These are phyloP conservation scores for Phenganax stokvisi DNA, from an alignment of 92 coral and sea anemone genomes.

Conservation along the genomic window DNA sequence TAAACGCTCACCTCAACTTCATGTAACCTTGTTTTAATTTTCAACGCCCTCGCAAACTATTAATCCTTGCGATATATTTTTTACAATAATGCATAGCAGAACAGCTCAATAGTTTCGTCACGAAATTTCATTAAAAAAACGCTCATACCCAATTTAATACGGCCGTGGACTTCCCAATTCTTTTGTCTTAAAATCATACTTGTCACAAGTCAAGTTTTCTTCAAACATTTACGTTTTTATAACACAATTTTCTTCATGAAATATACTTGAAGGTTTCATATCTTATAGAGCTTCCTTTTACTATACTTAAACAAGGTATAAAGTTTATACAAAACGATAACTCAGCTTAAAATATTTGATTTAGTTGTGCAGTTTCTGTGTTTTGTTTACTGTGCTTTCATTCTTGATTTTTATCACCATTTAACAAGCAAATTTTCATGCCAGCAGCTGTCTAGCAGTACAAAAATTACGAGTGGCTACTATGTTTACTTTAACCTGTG, in stretches of 20 bases:
- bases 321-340: neutral
- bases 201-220: neutral
- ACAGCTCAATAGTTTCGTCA: neutral
- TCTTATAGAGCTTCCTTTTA: neutral
- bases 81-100: conserved; percentile 9
- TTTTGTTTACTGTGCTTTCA: too few relatives aligned
- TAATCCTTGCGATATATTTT: neutral
- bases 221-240: neutral
- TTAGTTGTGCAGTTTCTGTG: too few relatives aligned
- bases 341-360: neutral
- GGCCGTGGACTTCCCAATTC: too few relatives aligned
- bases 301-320: neutral
- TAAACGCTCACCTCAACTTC: neutral
- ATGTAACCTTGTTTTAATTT: neutral
- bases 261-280: neutral
- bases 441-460: neutral
- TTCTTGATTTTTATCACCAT: neutral
- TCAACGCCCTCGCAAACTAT: conserved; percentile 12
- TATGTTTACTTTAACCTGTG: neutral
- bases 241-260: neutral
- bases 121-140: too few relatives aligned
- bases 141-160: too few relatives aligned
- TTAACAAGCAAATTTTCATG: conserved; percentile 2
- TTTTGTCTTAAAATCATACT: too few relatives aligned
- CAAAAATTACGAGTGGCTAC: neutral